A percentile compares a stretch with the other conserved stretches of the same genome.
Evolutionary conservation across 2,888 invertebrate species (phyloP).

Genomic region (Drosophila nigritarsus): DNA sequence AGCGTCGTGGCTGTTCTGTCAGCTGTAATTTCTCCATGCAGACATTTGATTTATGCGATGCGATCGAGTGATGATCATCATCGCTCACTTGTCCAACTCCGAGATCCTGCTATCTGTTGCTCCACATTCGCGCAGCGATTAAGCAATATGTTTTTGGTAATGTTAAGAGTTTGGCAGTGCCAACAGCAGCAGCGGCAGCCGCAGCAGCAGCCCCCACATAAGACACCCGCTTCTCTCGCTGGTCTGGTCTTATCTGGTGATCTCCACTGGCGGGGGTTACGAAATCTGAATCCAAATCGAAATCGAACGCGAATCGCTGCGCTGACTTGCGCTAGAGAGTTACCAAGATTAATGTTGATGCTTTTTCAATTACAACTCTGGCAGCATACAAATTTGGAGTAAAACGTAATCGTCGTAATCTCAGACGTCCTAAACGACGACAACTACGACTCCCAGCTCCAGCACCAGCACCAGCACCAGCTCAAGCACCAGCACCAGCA

Average conservation of each 20-base stretch:
- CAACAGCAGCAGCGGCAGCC: slow-evolving; percentile 22
- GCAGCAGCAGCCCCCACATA: slow-evolving; percentile 50
- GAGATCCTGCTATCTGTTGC: slow-evolving; percentile 65
- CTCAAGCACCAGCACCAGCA: slow-evolving; percentile 11
- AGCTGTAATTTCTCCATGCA: slow-evolving; percentile 55
- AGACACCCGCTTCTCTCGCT: slow-evolving; percentile 49
- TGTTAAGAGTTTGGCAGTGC: slow-evolving; percentile 44
- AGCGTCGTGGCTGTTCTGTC: slow-evolving; percentile 53
- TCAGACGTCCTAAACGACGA: slow-evolving; percentile 79
- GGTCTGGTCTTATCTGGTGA: slow-evolving; percentile 44
- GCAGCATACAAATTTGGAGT: slow-evolving; percentile 82
- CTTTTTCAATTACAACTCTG: slow-evolving; percentile 84
- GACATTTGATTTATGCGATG: slow-evolving; percentile 72
- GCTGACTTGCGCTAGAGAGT: slow-evolving; percentile 61
- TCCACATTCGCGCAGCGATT: slow-evolving; percentile 69
- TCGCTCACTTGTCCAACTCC: slow-evolving; percentile 69
- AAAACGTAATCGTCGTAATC: slow-evolving; percentile 82
- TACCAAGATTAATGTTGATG: slow-evolving; percentile 84
- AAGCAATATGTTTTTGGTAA: slow-evolving; percentile 70
- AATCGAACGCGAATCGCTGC: slow-evolving; percentile 58
- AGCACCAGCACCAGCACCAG: slow-evolving; percentile 29
- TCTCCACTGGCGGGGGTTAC: slow-evolving; percentile 46
- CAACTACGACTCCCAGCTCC: slow-evolving; percentile 50
- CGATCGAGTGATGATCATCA: slow-evolving; percentile 64
- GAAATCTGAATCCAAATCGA: slow-evolving; percentile 70